Conservation (phyloP, 2,113 vertebrate genomes). For the Psittacus erithacus region DNA sequence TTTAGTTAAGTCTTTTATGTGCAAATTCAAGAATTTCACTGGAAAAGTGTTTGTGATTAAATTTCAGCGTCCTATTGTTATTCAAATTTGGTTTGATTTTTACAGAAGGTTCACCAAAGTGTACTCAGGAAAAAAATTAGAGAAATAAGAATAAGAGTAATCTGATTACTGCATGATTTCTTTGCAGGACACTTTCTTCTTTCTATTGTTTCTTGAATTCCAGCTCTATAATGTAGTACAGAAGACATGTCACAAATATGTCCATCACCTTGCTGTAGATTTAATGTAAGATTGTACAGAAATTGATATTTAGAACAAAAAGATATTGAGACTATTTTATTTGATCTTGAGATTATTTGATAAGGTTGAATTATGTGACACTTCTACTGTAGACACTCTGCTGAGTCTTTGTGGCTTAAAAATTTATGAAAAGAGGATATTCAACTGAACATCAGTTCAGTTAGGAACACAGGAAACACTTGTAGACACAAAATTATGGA, state of each 20-base stretch:
- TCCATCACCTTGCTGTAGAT: not conserved
- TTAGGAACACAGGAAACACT: not conserved
- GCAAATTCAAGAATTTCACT: not conserved
- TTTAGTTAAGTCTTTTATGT: not conserved
- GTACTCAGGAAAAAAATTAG: not conserved
- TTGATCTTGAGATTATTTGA: not conserved
- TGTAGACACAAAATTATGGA: not conserved
- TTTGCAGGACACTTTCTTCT: not conserved
- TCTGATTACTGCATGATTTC: not conserved
- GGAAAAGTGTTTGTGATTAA: not conserved
- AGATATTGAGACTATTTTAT: not conserved
- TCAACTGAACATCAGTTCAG: not conserved
- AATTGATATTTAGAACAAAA: not conserved
- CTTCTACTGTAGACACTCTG: not conserved
- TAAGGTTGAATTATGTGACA: not conserved
- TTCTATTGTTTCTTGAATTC: not conserved
- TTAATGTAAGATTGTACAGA: not conserved
- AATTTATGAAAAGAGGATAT: not conserved
- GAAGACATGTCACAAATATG: not conserved
- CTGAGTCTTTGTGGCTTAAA: not conserved
- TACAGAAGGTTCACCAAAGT: not conserved
- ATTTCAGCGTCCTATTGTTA: not conserved
- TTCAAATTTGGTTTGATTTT: not conserved
- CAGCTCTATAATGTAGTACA: not conserved
- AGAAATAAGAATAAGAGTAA: not conserved